phyloP scores from a whole-genome alignment of 2,113 vertebrate genomes.

The Siniperca knerii region DNA sequence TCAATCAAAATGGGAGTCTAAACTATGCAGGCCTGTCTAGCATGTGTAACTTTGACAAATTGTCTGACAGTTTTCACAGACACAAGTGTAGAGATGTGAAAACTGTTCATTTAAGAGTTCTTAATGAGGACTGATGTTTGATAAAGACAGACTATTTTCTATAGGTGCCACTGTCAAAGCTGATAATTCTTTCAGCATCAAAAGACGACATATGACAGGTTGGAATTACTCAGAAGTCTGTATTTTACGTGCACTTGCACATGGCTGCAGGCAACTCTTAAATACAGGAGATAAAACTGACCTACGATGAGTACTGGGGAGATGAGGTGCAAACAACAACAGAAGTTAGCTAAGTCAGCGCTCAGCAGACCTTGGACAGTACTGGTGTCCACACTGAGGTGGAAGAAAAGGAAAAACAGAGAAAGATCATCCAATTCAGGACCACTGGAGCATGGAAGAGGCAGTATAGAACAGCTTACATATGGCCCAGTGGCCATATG shows the following conservation, averaged over 20 bases:
- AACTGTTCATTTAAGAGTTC: constrained; percentile 32
- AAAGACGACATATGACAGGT: not conserved
- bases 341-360: constrained; percentile 60
- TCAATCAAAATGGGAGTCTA: constrained; percentile 64
- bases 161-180: constrained; percentile 28
- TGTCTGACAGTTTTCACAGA: constrained; percentile 41
- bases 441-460: constrained; percentile 37
- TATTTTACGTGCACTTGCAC: not conserved
- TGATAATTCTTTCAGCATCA: constrained; percentile 24
- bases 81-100: constrained; percentile 35
- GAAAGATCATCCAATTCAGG: constrained; percentile 44
- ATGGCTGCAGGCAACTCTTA: constrained; percentile 27
- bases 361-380: constrained; percentile 58
- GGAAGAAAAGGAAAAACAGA: constrained; percentile 38
- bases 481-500: constrained; percentile 43
- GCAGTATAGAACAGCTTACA: constrained; percentile 30
- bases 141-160: constrained; percentile 26
- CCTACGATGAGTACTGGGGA: constrained; percentile 22
- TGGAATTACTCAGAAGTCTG: constrained; percentile 8
- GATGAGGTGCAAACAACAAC: constrained; percentile 62
- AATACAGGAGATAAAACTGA: constrained; percentile 51
- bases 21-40: constrained; percentile 39
- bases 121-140: constrained; percentile 40
- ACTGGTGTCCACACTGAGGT: constrained; percentile 35
- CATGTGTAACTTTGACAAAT: constrained; percentile 60